These are phyloP conservation scores for Habroteleia sp. DNA, from an alignment of 2,888 invertebrate genomes.

Conservation along the genomic window DNA sequence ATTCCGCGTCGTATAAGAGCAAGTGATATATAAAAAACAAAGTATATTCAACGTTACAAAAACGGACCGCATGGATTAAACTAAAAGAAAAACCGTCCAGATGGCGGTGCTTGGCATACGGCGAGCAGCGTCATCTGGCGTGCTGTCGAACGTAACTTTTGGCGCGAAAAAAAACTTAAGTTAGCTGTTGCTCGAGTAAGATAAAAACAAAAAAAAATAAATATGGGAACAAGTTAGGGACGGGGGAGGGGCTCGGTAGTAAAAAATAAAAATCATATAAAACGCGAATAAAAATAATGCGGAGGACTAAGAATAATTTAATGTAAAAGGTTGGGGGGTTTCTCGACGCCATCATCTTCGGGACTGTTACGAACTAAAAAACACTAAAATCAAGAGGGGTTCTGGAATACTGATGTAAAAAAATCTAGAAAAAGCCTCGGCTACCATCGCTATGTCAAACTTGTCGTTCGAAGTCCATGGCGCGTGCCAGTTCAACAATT, in stretches of 20 bases:
- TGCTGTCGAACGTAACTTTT: background rate
- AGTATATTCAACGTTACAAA: background rate
- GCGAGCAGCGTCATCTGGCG: constrained; percentile 13
- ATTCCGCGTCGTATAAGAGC: constrained; percentile 8
- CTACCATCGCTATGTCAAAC: constrained; percentile 74
- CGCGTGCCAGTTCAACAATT: background rate
- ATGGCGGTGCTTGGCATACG: background rate
- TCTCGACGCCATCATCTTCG: constrained; percentile 42
- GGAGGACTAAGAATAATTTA: constrained; percentile 76
- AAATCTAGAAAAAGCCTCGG: constrained; percentile 77
- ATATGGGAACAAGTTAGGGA: constrained; percentile 6
- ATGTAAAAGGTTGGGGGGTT: constrained; percentile 30
- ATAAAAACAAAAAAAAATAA: constrained; percentile 53
- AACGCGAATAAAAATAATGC: constrained; percentile 71
- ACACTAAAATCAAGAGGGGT: constrained; percentile 75
- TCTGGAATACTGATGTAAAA: constrained; percentile 80
- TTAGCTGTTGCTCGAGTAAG: constrained; percentile 72
- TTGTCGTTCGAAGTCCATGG: constrained; percentile 54
- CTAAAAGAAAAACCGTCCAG: constrained; percentile 11
- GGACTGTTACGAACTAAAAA: constrained; percentile 69
- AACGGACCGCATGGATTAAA: constrained; percentile 1
- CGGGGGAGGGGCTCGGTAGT: constrained; percentile 32
- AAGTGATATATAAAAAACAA: background rate
- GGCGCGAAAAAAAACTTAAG: constrained; percentile 73
- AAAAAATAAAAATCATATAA: constrained; percentile 74